Evolutionary conservation across 2,888 invertebrate genomes (phyloP).

Genomic region (Notodonta ziczac): DNA sequence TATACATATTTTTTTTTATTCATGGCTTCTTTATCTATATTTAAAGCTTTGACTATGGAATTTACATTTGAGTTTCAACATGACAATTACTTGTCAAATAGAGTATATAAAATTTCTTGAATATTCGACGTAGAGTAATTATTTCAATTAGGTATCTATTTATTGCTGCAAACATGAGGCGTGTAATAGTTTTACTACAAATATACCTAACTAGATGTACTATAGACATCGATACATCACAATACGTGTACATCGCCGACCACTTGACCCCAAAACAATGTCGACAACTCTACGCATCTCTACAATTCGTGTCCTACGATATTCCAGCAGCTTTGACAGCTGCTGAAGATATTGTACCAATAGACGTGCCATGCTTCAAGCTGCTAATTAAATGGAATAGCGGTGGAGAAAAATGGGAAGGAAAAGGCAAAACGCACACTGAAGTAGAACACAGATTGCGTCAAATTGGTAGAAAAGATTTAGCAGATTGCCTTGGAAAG

Average conservation of each 20-base stretch:
- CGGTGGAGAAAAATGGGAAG: conserved; percentile 65
- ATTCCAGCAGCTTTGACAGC: conserved; percentile 42
- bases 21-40: no score
- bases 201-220: conserved; percentile 45
- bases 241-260: conserved; percentile 79
- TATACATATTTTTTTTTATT: no score
- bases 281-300: conserved; percentile 81
- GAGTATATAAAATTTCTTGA: not conserved
- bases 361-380: conserved; percentile 81
- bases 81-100: no score
- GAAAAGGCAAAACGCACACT: conserved; percentile 84
- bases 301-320: conserved; percentile 73
- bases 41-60: no score
- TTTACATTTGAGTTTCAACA: no score
- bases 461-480: conserved; percentile 81
- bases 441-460: conserved; percentile 81
- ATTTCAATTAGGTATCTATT: no score
- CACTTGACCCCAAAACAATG: conserved; percentile 85
- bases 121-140: no score
- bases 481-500: conserved; percentile 86
- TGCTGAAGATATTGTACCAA: conserved; percentile 71
- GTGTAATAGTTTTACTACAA: conserved; percentile 7
- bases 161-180: not conserved
- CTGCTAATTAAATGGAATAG: conserved; percentile 85
- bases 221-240: conserved; percentile 56